Conservation (phyloP, 2,113 vertebrate species). For the Malurus melanocephalus region DNA sequence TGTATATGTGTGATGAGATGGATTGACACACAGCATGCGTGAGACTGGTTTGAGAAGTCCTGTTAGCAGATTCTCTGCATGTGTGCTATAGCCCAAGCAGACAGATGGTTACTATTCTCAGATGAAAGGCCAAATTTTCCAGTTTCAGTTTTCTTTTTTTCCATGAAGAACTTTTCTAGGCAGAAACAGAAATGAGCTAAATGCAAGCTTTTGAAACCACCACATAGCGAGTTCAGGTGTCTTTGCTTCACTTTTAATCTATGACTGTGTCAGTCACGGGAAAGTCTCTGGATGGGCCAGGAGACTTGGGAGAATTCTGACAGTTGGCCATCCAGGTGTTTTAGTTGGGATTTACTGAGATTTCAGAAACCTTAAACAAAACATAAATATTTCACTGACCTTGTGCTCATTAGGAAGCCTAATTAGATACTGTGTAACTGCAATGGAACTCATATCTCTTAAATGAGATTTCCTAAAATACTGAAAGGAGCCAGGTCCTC, state of each 20-base stretch:
- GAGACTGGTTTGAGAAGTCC: not conserved
- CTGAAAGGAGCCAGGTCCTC: accelerated
- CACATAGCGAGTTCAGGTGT: not conserved
- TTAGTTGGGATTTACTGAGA: not conserved
- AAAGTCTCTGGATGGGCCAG: not conserved
- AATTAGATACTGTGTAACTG: not conserved
- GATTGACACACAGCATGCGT: not conserved
- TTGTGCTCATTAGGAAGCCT: not conserved
- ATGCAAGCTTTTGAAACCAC: not conserved
- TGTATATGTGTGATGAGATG: not conserved
- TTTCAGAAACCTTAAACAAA: not conserved
- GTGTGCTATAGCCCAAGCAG: not conserved
- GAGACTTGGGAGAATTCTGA: not conserved
- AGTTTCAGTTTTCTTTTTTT: not conserved
- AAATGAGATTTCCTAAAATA: not conserved
- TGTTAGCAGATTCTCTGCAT: not conserved
- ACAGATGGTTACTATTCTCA: not conserved
- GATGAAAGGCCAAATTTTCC: not conserved
- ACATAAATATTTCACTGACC: not conserved
- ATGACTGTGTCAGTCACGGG: not conserved
- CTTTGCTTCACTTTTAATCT: not conserved
- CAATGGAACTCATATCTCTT: not conserved
- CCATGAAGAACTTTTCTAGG: not conserved
- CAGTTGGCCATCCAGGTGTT: not conserved
- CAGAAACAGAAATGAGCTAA: not conserved